Percentiles rank a stretch among this genome's conserved stretches.
Evolutionary conservation across 2,888 invertebrate genomes (phyloP).

Genomic region (Troides aeacus): DNA sequence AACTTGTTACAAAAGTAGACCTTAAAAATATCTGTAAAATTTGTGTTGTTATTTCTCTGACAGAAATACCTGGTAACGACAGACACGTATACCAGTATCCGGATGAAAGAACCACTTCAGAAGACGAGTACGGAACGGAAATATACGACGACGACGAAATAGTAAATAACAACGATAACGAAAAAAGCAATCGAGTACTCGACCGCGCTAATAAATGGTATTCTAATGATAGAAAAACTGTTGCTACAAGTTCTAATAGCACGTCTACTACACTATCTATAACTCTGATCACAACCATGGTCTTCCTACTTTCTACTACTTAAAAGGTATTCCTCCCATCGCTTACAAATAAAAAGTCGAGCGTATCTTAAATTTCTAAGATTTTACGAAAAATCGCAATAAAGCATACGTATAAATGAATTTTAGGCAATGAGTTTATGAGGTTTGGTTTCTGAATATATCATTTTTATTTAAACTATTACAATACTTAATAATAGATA

Average conservation of each 20-base stretch:
- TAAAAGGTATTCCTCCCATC: conserved; percentile 29
- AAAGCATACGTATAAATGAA: background rate
- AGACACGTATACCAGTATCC: conserved; percentile 69
- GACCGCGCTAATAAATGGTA: conserved; percentile 78
- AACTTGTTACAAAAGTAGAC: background rate
- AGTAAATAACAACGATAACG: conserved; percentile 48
- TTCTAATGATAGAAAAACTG: conserved; percentile 66
- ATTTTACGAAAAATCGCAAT: conserved; percentile 3
- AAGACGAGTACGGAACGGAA: conserved; percentile 71
- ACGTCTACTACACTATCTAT: conserved; percentile 39
- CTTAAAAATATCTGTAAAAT: background rate
- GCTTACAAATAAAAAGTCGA: conserved; percentile 12
- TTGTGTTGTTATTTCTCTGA: conserved; percentile 27
- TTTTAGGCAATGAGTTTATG: background rate
- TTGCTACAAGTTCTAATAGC: conserved; percentile 48
- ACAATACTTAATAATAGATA: conserved; percentile 1
- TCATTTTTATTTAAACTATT: conserved; percentile 4
- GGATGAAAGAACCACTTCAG: conserved; percentile 61
- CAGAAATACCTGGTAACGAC: conserved; percentile 77
- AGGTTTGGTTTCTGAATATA: background rate
- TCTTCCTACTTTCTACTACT: conserved; percentile 48
- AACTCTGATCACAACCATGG: conserved; percentile 40
- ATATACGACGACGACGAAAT: conserved; percentile 61
- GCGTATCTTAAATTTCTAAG: conserved; percentile 2
- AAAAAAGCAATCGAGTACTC: conserved; percentile 71